A percentile compares a stretch with the other conserved stretches of the same genome.
Evolutionary conservation across 2,888 invertebrate genomes (phyloP).

Genomic region (Catocala nupta): DNA sequence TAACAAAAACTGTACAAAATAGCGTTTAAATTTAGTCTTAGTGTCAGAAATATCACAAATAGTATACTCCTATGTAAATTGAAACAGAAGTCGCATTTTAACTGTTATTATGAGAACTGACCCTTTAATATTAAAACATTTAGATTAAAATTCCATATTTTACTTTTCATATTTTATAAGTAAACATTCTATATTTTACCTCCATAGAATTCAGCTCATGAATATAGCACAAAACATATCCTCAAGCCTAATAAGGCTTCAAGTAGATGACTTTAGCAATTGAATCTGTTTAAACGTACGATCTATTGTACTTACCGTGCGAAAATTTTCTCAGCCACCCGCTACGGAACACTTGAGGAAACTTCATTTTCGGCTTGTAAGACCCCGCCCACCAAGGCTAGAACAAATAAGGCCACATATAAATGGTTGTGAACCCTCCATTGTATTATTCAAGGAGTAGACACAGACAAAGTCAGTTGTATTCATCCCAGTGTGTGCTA

Average conservation of each 20-base stretch:
- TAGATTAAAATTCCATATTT: too few species aligned
- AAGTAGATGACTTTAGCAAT: slow-evolving; percentile 57
- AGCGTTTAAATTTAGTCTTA: too few species aligned
- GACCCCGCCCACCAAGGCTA: slow-evolving; percentile 75
- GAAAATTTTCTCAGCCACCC: slow-evolving; percentile 82
- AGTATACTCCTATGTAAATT: too few species aligned
- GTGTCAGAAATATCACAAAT: too few species aligned
- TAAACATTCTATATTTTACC: not conserved
- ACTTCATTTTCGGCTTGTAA: slow-evolving; percentile 77
- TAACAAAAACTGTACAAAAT: too few species aligned
- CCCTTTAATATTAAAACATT: too few species aligned
- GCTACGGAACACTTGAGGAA: slow-evolving; percentile 65
- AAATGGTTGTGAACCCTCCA: slow-evolving; percentile 79
- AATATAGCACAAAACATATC: slow-evolving; percentile 20
- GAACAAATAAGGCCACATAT: slow-evolving; percentile 83
- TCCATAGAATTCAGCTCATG: not conserved
- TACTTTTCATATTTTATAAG: too few species aligned
- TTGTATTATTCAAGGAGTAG: slow-evolving; percentile 75
- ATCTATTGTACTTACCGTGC: slow-evolving; percentile 69
- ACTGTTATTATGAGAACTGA: too few species aligned
- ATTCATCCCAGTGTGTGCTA: slow-evolving; percentile 46
- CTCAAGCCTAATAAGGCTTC: slow-evolving; percentile 55
- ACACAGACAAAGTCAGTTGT: slow-evolving; percentile 66
- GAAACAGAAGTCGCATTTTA: too few species aligned
- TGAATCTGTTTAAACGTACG: slow-evolving; percentile 63